Evolutionary conservation across 2,888 invertebrate species (phyloP).

Genomic region (Drosophila neoperkinsi): DNA sequence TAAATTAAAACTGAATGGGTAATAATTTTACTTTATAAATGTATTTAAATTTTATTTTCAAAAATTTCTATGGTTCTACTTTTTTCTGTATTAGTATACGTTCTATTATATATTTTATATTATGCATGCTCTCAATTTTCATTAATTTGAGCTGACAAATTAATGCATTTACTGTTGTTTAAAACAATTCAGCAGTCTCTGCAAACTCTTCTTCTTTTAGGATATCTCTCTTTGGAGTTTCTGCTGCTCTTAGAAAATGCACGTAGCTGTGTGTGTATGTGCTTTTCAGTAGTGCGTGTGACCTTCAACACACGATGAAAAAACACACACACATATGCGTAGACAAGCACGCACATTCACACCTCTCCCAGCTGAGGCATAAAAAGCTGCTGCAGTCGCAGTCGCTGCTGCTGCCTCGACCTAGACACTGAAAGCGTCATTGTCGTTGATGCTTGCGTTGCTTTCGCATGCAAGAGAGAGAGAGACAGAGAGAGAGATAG

Average conservation of each 20-base stretch:
- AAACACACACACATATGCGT: conserved; percentile 5
- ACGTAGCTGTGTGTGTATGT: neutral
- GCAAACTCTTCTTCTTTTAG: neutral
- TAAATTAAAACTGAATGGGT: neutral
- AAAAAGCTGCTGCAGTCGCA: conserved; percentile 21
- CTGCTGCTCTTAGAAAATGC: neutral
- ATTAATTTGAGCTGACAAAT: neutral
- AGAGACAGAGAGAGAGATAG: neutral
- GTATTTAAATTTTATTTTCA: neutral
- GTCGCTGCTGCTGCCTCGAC: conserved; percentile 61
- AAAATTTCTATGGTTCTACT: too few relatives aligned
- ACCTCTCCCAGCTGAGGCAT: conserved; percentile 10
- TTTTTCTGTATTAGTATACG: neutral
- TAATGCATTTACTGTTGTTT: neutral
- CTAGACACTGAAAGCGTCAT: conserved; percentile 73
- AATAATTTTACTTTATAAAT: neutral
- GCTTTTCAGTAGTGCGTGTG: conserved; percentile 20
- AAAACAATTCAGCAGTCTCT: neutral
- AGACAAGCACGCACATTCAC: conserved; percentile 15
- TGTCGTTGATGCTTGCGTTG: conserved; percentile 23
- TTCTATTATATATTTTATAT: neutral
- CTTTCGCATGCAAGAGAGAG: conserved; percentile 1
- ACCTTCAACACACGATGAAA: conserved; percentile 33
- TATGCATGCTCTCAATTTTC: neutral
- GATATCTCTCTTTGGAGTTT: neutral